A percentile compares a stretch with the other conserved stretches of the same genome.
phyloP scores from a whole-genome alignment of 2,888 invertebrate species.

The Tachystola acroxantha region DNA sequence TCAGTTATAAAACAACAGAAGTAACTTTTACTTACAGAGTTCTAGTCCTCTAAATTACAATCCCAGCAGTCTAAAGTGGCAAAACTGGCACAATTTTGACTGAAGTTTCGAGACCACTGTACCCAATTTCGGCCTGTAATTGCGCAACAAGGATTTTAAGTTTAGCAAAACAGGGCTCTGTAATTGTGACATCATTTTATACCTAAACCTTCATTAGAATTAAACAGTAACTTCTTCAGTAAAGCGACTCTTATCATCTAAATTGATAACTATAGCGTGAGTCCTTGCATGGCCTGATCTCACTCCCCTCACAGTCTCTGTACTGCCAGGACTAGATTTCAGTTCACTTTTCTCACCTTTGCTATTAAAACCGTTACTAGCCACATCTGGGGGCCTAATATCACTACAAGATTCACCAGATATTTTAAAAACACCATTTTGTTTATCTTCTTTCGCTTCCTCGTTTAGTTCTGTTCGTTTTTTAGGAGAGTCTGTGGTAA shows the following conservation, averaged over 20 bases:
- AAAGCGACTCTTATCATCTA: conserved; percentile 88
- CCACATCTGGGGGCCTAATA: conserved; percentile 58
- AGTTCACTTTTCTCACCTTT: conserved; percentile 61
- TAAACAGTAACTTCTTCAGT: conserved; percentile 89
- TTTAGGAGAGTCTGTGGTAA: conserved; percentile 63
- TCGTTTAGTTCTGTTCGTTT: conserved; percentile 44
- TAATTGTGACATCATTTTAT: too few relatives aligned
- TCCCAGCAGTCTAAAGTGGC: too few relatives aligned
- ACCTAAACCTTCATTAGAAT: neutral
- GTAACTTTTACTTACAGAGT: too few relatives aligned
- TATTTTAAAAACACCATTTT: conserved; percentile 67
- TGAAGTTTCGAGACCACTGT: too few relatives aligned
- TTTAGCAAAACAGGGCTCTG: too few relatives aligned
- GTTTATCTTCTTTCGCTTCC: conserved; percentile 50
- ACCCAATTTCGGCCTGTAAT: too few relatives aligned
- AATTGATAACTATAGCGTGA: conserved; percentile 87
- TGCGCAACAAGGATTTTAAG: too few relatives aligned
- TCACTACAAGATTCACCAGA: conserved; percentile 69
- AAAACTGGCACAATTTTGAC: too few relatives aligned
- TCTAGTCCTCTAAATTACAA: too few relatives aligned
- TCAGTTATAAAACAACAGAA: too few relatives aligned
- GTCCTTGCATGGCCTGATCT: conserved; percentile 84
- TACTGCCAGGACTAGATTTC: conserved; percentile 54
- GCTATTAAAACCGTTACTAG: conserved; percentile 47
- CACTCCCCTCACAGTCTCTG: conserved; percentile 56